Base-by-base conservation (phyloP, 1,140 invertebrate species). In the Zeugodacus cucurbitae region DNA sequence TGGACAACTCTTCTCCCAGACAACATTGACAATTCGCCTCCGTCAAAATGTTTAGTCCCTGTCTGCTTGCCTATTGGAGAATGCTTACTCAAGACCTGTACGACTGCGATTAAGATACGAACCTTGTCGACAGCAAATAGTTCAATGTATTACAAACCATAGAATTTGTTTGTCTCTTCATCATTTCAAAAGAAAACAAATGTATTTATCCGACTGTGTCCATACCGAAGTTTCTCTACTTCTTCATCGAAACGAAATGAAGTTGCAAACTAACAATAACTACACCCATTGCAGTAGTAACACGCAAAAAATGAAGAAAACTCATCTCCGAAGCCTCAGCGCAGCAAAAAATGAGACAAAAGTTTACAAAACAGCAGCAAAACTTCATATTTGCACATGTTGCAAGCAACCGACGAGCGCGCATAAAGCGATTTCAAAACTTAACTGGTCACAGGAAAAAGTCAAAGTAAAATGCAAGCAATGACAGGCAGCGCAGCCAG, bases 201-300 rank as follows among this genome's bases (percentile, higher is more conserved):
- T 20, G 10, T 17, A 0, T 29, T 82, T 48, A 41, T 11, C 74
- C 29, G n/a, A 11, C 41, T 82, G n/a, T 82, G 74, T 48, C 41
- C n/a, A 48, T 41, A 29, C 14, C 22, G 10, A 48, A 41, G 26
- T 48, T 54, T 82, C n/a, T 54, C 74, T 82, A 11, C 29, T 54
- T 82, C 22, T 48, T 82, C 74, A 82, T 29, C 41, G 11, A 14
- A 7, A 14, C 6, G 0, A 82, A 82, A 82, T 82, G 74, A 82
- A 82, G 74, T 82, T 82, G 41, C 44, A 82, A 82, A 82, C 74
- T 82, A 26, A 22, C 74, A 20, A 54, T 82, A 82, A 82, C 74
- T 48, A 82, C 74, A 44, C 74, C 74, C 74, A 44, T 82, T 48
- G 44, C 37, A 14, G 44, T 82, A 82, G 26, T 82, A 82, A 82